Base-by-base conservation (phyloP, 2,888 invertebrate species). In the Entomobrya proxima region DNA sequence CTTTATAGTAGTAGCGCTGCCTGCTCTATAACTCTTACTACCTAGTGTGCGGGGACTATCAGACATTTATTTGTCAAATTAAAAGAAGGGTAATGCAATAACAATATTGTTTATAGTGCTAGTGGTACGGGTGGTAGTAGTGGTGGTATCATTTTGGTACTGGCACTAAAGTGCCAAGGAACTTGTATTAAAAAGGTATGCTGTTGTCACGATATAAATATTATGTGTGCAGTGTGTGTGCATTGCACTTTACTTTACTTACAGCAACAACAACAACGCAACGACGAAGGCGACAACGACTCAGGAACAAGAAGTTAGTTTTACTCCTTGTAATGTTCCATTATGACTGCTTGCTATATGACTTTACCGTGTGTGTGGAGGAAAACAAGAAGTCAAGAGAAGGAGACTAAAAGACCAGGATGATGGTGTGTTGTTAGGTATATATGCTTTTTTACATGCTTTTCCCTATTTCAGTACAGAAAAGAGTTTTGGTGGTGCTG, bases 41-140 rank as follows among this genome's bases (percentile, higher is more conserved):
- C 44, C 44, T 13, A 72, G 47, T 30, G 47, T 13, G 50, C 13
- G 67, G 7, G 61, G 61, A 75, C 82, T 75, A 72, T 72, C 76
- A 61, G 35, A 44, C 83, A 83, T 83, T 83, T 83, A 83, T 83
- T 83, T 83, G 83, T 83, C 83, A 83, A 83, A 83, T 83, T 83
- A 83, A 83, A 83, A 55, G 69, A 52, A 77, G 74, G 77, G 77
- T 27, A 83, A 83, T 83, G 55, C 52, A 67, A 72, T 58, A 37
- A 80, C 27, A 24, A 72, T 72, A 72, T 72, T 81, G 61, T 61
- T 72, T 81, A 50, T 30, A 58, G 58, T 15, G 64, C 27, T 37
- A 58, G 27, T 35, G 37, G 11, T 30, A 47, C 35, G 82, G 64
- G 67, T 74, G 37, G 40, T 69, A 40, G 58, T 52, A 15, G 69